These are phyloP conservation scores for Oscheius sp. DNA, from an alignment of 1,140 invertebrate species.

Conservation along the genomic window DNA sequence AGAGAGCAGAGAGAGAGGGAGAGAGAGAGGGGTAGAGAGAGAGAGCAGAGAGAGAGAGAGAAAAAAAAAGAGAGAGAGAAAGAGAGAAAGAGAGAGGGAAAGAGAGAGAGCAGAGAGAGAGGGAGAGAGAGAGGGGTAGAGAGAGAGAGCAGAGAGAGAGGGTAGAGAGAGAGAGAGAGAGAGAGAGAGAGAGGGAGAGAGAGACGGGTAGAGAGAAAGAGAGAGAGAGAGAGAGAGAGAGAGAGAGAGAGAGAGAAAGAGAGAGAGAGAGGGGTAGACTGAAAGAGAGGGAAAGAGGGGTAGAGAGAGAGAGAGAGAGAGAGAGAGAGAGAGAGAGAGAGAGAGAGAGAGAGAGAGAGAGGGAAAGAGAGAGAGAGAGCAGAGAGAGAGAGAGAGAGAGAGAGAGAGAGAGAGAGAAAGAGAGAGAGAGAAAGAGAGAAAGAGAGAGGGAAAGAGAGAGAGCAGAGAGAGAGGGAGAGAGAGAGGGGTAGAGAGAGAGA, in stretches of 20 bases:
- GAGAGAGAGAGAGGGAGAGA: background rate
- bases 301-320: no score
- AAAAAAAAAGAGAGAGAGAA: background rate
- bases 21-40: background rate
- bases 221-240: background rate
- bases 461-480: background rate
- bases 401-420: no score
- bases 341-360: background rate
- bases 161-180: conserved; percentile 7
- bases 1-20: background rate
- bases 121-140: background rate
- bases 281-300: no score
- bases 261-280: background rate
- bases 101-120: background rate
- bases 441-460: background rate
- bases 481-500: background rate
- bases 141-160: background rate
- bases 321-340: background rate
- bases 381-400: no score
- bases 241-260: background rate
- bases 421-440: background rate
- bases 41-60: background rate
- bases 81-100: background rate
- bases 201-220: background rate
- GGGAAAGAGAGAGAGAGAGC: conserved; percentile 4